Base-by-base conservation (phyloP, 37 sponge, comb jelly and placozoan species). In the Dysidea cf. avara region DNA sequence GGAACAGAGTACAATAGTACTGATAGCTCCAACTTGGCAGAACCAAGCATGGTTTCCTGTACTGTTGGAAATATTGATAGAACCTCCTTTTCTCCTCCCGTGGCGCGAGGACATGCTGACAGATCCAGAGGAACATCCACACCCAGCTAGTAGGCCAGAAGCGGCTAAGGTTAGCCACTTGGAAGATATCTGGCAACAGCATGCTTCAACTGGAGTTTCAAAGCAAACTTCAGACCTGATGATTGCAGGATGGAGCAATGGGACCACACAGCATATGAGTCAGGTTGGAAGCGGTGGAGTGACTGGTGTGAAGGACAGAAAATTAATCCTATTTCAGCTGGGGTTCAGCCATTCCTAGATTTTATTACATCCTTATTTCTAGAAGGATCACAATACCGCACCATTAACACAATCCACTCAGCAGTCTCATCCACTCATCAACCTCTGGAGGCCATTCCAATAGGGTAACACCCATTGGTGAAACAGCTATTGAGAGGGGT, bases 31-130 rank as follows among this genome's bases (percentile, higher is more conserved):
- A 58, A 47, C 39, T 3, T 72, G 74, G 74, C 46, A 43, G 46
- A 72, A 72, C 40, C 66, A 77, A 47, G 28, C 48, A 26, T 77
- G 78, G 78, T 77, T 53, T 37, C 78, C 78, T 2, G n/a, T n/a
- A 29, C 67, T 77, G 0, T 29, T 77, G 32, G 17, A 30, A 20
- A 17, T 18, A 7, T 59, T 77, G 40, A 39, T 66, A 34, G 64
- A 50, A 24, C 25, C n/a, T 11, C 76, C 76, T 32, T 17, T 62
- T 26, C 64, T 75, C 11, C 57, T 77, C 0, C 68, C 78, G 1
- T 56, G 47, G 11, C 32, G n/a, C 7, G 31, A 4, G 38, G 58
- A 66, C 40, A 56, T 72, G 22, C 29, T 72, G 26, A 57, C 60
- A 46, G 51, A 59, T 29, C 39, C 74, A 0, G 60, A 58, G 60